Percentiles rank a stretch among this genome's conserved stretches.
These are phyloP conservation scores for Gulo gulo DNA, from an alignment of 2,113 vertebrate species.

Conservation along the genomic window DNA sequence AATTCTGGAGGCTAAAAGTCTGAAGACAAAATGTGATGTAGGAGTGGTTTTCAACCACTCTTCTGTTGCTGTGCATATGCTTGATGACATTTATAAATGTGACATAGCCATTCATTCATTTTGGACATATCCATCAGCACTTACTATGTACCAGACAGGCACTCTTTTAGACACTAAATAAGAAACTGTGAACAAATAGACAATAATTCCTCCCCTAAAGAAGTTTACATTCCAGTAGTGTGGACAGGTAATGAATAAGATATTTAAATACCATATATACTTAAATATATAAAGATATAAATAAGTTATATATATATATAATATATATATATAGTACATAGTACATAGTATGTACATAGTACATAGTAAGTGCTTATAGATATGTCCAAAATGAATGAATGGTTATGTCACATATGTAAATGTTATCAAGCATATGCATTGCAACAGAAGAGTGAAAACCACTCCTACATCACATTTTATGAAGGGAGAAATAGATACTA, in stretches of 20 bases:
- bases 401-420: not conserved
- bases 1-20: not conserved
- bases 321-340: too few species aligned
- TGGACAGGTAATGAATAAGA: not conserved
- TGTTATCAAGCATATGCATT: not conserved
- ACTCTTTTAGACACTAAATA: not conserved
- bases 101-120: not conserved
- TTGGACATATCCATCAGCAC: not conserved
- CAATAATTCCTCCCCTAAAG: not conserved
- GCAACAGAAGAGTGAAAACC: not conserved
- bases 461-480: not conserved
- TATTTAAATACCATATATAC: not conserved
- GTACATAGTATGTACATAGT: not conserved
- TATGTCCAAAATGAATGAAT: not conserved
- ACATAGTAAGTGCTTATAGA: not conserved
- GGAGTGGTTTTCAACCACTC: not conserved
- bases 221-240: not conserved
- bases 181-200: not conserved
- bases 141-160: not conserved
- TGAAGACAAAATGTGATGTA: not conserved
- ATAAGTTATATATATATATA: not conserved
- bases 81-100: not conserved
- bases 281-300: not conserved
- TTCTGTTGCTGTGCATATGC: not conserved
- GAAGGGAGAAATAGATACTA: not conserved